Evolutionary conservation across 2,113 vertebrate genomes (phyloP), one percentile per base, ranked within the genome.

Genomic region (Ellobius talpinus): DNA sequence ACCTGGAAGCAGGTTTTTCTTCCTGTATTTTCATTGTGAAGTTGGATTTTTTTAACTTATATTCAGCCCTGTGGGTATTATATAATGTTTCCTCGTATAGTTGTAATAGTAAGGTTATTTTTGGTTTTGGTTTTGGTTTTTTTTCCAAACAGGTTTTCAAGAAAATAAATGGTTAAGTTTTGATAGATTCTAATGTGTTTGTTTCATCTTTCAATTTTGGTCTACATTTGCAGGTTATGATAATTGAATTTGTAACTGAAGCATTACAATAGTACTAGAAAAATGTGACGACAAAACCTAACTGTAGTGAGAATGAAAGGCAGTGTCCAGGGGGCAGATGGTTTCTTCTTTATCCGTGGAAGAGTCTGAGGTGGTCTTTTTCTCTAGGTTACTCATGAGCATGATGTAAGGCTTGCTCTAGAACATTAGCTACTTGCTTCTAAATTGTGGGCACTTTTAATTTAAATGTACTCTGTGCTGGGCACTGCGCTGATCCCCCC

Each of bases 81-180:
- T 95, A 68, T 95, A 50, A 74, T 91, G n/a, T 52, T 97, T 88
- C 31, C 31, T 76, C n/a, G n/a, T 61, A 50, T 93, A 77, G 74
- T 95, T 91, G 72, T 68, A 81, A 21, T 94, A 89, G 81, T 70
- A 94, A 87, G 88, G 86, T 52, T 52, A n/a, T 36, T 50, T 68
- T 87, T 52, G 92, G 8, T 33, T n/a, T 81, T 33, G 12, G 23
- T 87, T 70, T 58, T 89, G 9, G 5, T 58, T 79, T 52, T 50
- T 24, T 29, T 95, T 61, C 72, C 90, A 92, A n/a, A 58, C 81
- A 24, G 85, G 42, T 87, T 74, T 96, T 93, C 94, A 26, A 89
- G 79, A 95, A 97, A 96, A 77, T 96, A 87, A 94, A 91, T 89
- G 33, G 31, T 76, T 96, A 96, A 58, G 31, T 88, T 97, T 93